Conservation (phyloP, 2,113 vertebrate species). For the Microcebus griseorufus region DNA sequence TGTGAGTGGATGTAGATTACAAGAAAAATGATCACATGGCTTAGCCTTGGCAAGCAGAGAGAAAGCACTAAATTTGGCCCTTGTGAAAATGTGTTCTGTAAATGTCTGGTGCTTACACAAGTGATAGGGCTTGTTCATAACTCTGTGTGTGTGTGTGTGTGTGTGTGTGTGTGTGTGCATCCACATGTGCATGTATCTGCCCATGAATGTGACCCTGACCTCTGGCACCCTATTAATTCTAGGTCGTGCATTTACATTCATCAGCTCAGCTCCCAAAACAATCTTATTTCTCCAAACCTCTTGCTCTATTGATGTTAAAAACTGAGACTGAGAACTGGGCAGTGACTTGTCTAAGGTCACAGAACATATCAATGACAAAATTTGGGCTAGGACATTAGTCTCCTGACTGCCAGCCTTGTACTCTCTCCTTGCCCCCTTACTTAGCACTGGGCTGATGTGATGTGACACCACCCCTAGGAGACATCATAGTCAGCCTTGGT, state of each 20-base stretch:
- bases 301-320: background rate
- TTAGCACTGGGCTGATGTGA: background rate
- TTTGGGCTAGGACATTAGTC: background rate
- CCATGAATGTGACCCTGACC: background rate
- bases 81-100: slow-evolving; percentile 63
- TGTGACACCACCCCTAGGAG: background rate
- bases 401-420: background rate
- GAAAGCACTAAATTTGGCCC: slow-evolving; percentile 59
- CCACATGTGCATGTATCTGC: background rate
- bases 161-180: background rate
- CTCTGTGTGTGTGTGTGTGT: background rate
- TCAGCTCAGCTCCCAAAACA: background rate
- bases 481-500: background rate
- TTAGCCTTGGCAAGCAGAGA: slow-evolving; percentile 54
- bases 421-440: fast-evolving
- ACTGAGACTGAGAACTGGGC: background rate
- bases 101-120: slow-evolving; percentile 58
- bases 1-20: slow-evolving; percentile 61
- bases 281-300: background rate
- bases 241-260: background rate
- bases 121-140: slow-evolving; percentile 44
- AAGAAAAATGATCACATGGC: slow-evolving; percentile 65
- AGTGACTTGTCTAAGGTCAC: slow-evolving; percentile 15
- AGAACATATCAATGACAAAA: background rate
- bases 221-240: slow-evolving; percentile 12